Percentiles rank a stretch among this genome's conserved stretches.
These are phyloP conservation scores for Pipistrellus pygmaeus DNA, from an alignment of 2,797 vertebrate genomes.

Conservation along the genomic window DNA sequence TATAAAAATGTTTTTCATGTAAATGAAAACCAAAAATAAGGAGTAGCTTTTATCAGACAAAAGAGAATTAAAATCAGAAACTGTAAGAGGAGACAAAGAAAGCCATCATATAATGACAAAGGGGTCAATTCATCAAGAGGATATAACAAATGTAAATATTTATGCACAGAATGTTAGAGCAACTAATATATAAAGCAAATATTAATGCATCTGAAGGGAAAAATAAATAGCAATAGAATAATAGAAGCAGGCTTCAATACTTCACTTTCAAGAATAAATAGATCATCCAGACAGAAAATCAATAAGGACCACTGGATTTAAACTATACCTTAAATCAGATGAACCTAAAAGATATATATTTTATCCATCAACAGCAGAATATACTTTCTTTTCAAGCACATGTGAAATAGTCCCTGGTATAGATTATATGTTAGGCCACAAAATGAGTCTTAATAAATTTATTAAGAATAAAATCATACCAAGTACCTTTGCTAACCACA, in stretches of 20 bases:
- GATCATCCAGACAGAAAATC: conserved; percentile 19
- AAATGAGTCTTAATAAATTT: not conserved
- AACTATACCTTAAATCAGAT: not conserved
- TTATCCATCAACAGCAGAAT: not conserved
- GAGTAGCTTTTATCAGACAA: not conserved
- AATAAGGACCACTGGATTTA: not conserved
- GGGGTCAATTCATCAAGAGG: not conserved
- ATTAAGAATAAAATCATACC: not conserved
- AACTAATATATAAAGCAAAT: not conserved
- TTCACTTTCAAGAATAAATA: not conserved
- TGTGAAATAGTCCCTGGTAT: not conserved
- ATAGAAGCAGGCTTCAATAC: not conserved
- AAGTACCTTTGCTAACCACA: not conserved
- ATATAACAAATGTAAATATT: conserved; percentile 2
- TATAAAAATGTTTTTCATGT: not conserved
- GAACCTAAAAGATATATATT: not conserved
- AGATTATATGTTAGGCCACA: not conserved
- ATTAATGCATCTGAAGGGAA: not conserved
- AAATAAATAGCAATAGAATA: not conserved
- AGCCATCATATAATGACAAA: not conserved
- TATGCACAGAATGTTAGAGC: not conserved
- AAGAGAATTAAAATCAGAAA: not conserved
- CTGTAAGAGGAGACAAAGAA: not conserved
- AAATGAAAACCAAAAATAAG: not conserved
- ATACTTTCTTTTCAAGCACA: not conserved